Evolutionary conservation across 2,113 vertebrate species (phyloP).

Genomic region (Casuarius casuarius): DNA sequence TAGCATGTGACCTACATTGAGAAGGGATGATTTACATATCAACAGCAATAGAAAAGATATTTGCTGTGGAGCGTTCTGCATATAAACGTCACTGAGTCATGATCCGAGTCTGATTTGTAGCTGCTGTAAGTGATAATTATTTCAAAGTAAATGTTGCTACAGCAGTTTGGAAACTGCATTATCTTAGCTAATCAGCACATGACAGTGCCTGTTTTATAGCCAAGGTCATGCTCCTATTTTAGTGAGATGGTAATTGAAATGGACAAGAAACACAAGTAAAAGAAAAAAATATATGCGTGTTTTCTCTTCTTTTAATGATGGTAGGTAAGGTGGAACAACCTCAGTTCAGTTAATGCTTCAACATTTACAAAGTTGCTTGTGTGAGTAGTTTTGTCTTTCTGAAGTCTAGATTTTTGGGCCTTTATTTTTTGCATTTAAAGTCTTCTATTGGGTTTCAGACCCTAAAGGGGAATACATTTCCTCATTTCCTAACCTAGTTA

Average conservation of each 20-base stretch:
- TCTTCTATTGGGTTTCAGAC: background rate
- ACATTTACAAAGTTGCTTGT: background rate
- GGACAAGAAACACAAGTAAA: background rate
- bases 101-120: background rate
- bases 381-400: background rate
- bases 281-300: background rate
- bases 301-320: background rate
- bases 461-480: background rate
- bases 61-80: background rate
- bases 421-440: background rate
- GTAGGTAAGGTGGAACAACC: background rate
- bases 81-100: background rate
- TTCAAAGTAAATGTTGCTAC: background rate
- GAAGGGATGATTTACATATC: background rate
- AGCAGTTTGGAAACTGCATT: background rate
- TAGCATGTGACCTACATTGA: background rate
- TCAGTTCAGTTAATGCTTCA: background rate
- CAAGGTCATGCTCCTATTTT: background rate
- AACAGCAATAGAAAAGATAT: background rate
- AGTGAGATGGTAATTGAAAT: background rate
- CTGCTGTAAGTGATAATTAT: background rate
- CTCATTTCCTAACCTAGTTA: conserved; percentile 25
- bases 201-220: background rate
- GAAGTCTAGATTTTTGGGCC: background rate
- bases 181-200: background rate